Evolutionary conservation across 2,888 invertebrate species (phyloP), one percentile per base, ranked within the genome.

Genomic region (Lasioglossum malachurum): DNA sequence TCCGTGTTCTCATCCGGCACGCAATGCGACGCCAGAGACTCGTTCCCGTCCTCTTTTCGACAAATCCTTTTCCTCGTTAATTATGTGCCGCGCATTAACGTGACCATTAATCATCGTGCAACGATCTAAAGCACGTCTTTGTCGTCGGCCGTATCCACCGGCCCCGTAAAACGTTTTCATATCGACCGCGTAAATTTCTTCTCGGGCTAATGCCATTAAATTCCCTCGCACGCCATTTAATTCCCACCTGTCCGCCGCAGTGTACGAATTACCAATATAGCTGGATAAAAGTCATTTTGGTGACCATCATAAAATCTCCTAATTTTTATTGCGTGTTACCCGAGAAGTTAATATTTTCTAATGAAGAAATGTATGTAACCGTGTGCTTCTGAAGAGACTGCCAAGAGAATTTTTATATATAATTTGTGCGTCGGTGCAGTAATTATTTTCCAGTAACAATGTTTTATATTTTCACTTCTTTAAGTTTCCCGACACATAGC

Each of bases 151-250:
- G 78, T 87, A 84, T 81, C 83, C 75, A 86, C 79, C 76, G 35
- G 53, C 12, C 31, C 57, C 64, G 80, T 35, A 53, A 77, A 82
- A 44, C 87, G 90, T 90, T 80, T 88, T 83, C 86, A 77, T 90
- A 91, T 91, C 91, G 89, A 89, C 73, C 91, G 83, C 83, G 83
- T 89, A 83, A 91, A 91, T 91, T 90, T 91, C 91, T 89, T 90
- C 82, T 46, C 57, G 53, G 27, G 67, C 82, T 87, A 87, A 91
- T 76, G 84, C 78, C 89, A 82, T 87, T 92, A 87, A 90, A 91
- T 86, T 90, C 86, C 80, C 84, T 87, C 73, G 84, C 83, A 84
- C 89, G 88, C 87, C 89, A 92, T 86, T 91, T 89, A 89, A 88
- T 87, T 84, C 86, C 49, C 84, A 64, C 71, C 81, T 83, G 80